Base-by-base conservation (phyloP, 2,113 vertebrate genomes). In the Kryptolebias marmoratus region DNA sequence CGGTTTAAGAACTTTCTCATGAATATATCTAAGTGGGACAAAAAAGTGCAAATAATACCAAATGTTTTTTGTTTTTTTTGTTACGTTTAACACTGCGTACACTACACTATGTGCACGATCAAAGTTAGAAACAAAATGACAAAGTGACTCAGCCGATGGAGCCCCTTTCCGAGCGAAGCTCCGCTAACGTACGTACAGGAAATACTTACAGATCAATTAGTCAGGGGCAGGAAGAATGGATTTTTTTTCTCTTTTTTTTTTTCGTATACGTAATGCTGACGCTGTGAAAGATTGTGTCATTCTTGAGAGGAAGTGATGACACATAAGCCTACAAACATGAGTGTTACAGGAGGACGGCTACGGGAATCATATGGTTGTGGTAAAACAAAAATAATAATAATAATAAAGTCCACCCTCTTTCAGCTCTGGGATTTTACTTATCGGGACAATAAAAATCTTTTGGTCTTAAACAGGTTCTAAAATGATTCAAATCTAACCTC, bases 131-230 rank as follows among this genome's bases (percentile, higher is more conserved):
- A 92, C 81, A 79, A 88, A 92, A 89, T 75, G 84, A 89, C 72
- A 66, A 94, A 95, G 94, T 92, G 94, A 95, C 93, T 96, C 93
- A 91, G 95, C 94, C 93, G 92, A 88, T 90, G 90, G 92, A 92
- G 83, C 89, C 86, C 83, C 90, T 92, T 22, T 22, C 93, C 91
- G 80, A 82, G 44, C 75, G 61, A 83, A 84, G 86, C 80, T 85
- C 76, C 54, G 65, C 65, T 77, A 74, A 86, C 91, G 82, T 83
- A 83, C 77, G 55, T 84, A 87, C 89, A 85, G 70, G 77, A 81
- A 82, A 71, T 89, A 82, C 87, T 89, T 86, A 87, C 87, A 92
- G 78, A 79, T 85, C 79, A 63, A 86, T 22, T 87, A 74, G 59
- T 58, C 74, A 64, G 75, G 75, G 73, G 88, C 73, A 81, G 81